A percentile compares a stretch with the other conserved stretches of the same genome.
Conservation (phyloP, 2,113 vertebrate genomes). For the Cynopterus brachyotis region DNA sequence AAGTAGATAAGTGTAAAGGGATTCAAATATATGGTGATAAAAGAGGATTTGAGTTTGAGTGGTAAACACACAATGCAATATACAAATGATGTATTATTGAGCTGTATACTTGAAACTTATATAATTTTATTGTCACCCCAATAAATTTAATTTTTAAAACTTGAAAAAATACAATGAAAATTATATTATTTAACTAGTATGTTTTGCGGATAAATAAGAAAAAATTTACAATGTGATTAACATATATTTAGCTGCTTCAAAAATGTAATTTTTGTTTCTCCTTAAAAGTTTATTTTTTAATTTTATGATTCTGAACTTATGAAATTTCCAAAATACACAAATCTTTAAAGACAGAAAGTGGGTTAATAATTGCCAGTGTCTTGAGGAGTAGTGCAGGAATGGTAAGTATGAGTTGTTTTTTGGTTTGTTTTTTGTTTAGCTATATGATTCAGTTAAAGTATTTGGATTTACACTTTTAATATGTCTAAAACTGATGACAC, state of each 20-base stretch:
- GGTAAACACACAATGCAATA: too few species aligned
- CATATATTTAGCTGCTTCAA: not conserved
- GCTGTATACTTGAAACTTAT: too few species aligned
- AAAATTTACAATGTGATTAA: not conserved
- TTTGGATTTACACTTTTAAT: not conserved
- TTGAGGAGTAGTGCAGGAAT: not conserved
- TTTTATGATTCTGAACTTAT: not conserved
- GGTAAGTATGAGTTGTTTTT: not conserved
- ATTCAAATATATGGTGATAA: too few species aligned
- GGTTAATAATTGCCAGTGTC: not conserved
- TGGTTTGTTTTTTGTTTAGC: not conserved
- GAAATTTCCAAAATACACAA: not conserved
- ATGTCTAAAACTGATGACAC: not conserved
- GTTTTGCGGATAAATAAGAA: not conserved
- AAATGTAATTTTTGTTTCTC: not conserved
- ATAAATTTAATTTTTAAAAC: too few species aligned
- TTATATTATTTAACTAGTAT: not conserved
- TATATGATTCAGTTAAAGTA: not conserved
- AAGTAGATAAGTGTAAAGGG: too few species aligned
- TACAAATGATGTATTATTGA: too few species aligned
- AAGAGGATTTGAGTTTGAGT: too few species aligned
- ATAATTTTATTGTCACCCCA: too few species aligned
- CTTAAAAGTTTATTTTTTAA: conserved; percentile 6
- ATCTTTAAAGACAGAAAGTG: not conserved
- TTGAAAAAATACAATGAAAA: not conserved